Conservation (phyloP, 1,140 invertebrate species). For the Coptotermes formosanus region DNA sequence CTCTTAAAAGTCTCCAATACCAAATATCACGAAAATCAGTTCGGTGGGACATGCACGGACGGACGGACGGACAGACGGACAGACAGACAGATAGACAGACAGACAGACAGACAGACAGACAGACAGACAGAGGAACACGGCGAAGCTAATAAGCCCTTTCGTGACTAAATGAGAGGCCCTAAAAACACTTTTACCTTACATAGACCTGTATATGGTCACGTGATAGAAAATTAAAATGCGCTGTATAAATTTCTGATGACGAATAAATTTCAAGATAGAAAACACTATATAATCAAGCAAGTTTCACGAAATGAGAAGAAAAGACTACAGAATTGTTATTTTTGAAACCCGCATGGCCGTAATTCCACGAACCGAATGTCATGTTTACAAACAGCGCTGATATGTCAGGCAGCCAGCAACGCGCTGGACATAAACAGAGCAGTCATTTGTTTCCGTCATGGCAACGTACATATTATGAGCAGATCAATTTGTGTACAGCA, state of each 20-base stretch:
- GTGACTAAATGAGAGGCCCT: no score
- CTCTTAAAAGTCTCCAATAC: no score
- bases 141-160: no score
- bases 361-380: not conserved
- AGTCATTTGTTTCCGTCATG: not conserved
- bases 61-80: no score
- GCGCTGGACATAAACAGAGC: not conserved
- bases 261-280: not conserved
- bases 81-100: no score
- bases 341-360: not conserved
- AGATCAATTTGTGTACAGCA: slow-evolving; percentile 18
- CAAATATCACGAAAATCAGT: no score
- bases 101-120: no score
- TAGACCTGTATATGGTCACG: no score
- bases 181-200: no score
- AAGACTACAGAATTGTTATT: not conserved
- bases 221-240: not conserved
- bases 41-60: no score
- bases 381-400: not conserved
- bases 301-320: not conserved
- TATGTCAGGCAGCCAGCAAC: not conserved
- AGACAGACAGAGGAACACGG: no score
- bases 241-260: not conserved
- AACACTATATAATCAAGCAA: not conserved
- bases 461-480: slow-evolving; percentile 4